Base-by-base conservation (phyloP, 2,888 invertebrate genomes). In the Neria commutata region DNA sequence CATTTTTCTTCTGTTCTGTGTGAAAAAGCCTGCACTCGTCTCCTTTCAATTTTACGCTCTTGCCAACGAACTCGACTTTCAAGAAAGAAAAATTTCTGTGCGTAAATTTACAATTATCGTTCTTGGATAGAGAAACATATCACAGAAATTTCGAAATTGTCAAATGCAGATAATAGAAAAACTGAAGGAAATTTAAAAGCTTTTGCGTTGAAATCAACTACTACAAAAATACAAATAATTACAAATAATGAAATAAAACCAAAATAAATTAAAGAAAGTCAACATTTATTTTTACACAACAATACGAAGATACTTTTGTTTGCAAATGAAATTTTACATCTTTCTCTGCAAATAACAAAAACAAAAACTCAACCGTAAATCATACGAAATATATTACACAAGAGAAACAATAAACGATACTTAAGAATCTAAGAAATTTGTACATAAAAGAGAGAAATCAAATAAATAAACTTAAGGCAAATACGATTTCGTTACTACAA, bases 251-350 rank as follows among this genome's bases (percentile, higher is more conserved):
- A n/a, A 33, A 56, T 25, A n/a, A 40, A 47, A 50, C 21, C 29
- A 37, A 33, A 24, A 25, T 60, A 45, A 45, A 45, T 17, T 8
- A 2, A 45, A 45, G 17, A 17, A 45, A 21, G 19, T 17, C 29
- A 29, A 8, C 6, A 29, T 11, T 29, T 8, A 29, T 8, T 29
- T 6, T 60, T 23, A 64, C 37, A 60, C 53, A 46, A 46, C 21
- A 46, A 46, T 8, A 46, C 10, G 17, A 10, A 46, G 5, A 46
- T 21, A 56, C 72, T 66, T 58, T 56, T 25, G 52, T 47, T 17
- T 17, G 26, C 17, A 19, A 50, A 19, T 17, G 5, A 10, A 50
- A 50, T 21, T 17, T 10, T 2, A 6, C 19, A 16, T 17, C 14
- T 17, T 16, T 25, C 25, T n/a, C 48, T 21, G 21, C 21, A 14